Evolutionary conservation across 2,113 vertebrate species (phyloP).

Genomic region (Ploceus nigricollis): DNA sequence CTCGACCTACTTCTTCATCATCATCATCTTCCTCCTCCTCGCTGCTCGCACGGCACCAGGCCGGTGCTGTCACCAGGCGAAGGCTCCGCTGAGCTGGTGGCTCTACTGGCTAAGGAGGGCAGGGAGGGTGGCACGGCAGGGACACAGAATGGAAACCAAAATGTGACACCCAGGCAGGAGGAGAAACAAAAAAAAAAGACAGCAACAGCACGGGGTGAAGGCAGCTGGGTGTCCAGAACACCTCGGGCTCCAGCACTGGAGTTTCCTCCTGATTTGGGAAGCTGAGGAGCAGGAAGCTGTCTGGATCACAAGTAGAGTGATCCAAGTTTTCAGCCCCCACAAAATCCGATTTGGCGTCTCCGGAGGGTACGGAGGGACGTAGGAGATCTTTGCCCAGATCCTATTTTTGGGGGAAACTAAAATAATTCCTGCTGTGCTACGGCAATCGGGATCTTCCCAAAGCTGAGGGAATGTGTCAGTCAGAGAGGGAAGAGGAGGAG

Average conservation of each 20-base stretch:
- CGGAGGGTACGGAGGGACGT: neutral
- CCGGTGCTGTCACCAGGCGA: slow-evolving; percentile 74
- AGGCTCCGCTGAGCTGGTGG: slow-evolving; percentile 77
- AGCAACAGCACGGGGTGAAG: neutral
- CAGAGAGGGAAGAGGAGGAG: neutral
- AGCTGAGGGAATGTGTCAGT: neutral
- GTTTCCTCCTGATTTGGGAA: neutral
- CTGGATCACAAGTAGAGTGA: neutral
- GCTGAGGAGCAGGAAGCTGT: neutral
- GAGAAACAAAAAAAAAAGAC: neutral
- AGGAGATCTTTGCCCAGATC: slow-evolving; percentile 13
- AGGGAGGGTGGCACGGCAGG: slow-evolving; percentile 54
- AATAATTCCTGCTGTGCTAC: slow-evolving; percentile 23
- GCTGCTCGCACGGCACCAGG: slow-evolving; percentile 73
- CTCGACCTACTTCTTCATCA: slow-evolving; percentile 80
- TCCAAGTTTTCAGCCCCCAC: slow-evolving; percentile 24
- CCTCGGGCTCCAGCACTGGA: neutral
- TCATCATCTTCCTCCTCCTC: slow-evolving; percentile 83
- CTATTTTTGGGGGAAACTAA: slow-evolving; percentile 29
- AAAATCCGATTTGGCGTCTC: neutral
- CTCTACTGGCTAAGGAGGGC: slow-evolving; percentile 68
- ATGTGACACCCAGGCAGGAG: slow-evolving; percentile 10
- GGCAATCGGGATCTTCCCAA: neutral
- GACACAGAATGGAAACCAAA: slow-evolving; percentile 60
- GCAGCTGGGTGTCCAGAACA: accelerated